A percentile compares a stretch with the other conserved stretches of the same genome.
Conservation (phyloP, 2,888 invertebrate species). For the Crematogaster levior region DNA sequence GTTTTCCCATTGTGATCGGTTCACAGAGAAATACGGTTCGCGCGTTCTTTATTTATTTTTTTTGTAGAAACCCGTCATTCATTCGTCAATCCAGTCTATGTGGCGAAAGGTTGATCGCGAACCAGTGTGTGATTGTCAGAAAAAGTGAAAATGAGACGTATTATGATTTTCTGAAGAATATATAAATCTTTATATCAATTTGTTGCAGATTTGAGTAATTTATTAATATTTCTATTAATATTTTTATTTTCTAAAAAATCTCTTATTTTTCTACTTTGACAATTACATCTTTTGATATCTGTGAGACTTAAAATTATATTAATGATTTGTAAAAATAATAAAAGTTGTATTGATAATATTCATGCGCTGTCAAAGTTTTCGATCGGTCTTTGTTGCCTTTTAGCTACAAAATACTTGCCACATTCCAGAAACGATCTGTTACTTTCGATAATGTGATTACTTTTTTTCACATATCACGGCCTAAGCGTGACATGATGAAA, state of each 20-base stretch:
- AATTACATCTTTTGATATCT: not conserved
- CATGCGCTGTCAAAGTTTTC: not conserved
- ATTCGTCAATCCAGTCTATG: slow-evolving; percentile 41
- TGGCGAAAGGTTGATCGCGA: slow-evolving; percentile 34
- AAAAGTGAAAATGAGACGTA: slow-evolving; percentile 8
- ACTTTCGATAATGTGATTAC: slow-evolving; percentile 56
- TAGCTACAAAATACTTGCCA: slow-evolving; percentile 70
- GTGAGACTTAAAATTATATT: not conserved
- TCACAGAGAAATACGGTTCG: slow-evolving; percentile 32
- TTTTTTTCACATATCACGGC: slow-evolving; percentile 50
- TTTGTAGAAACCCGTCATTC: slow-evolving; percentile 42
- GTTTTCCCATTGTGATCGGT: slow-evolving; percentile 13
- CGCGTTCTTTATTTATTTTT: slow-evolving; percentile 30
- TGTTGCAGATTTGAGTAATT: not conserved
- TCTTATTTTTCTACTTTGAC: not conserved
- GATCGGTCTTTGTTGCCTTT: slow-evolving; percentile 24
- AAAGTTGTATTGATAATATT: not conserved
- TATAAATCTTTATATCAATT: not conserved
- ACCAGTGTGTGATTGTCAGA: slow-evolving; percentile 21
- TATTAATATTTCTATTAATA: not conserved
- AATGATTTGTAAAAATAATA: not conserved
- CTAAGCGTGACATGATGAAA: slow-evolving; percentile 55
- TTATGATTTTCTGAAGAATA: not conserved
- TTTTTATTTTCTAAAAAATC: not conserved
- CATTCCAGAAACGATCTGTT: slow-evolving; percentile 73